Evolutionary conservation across 2,113 vertebrate species (phyloP).

Genomic region (Saccopteryx leptura): DNA sequence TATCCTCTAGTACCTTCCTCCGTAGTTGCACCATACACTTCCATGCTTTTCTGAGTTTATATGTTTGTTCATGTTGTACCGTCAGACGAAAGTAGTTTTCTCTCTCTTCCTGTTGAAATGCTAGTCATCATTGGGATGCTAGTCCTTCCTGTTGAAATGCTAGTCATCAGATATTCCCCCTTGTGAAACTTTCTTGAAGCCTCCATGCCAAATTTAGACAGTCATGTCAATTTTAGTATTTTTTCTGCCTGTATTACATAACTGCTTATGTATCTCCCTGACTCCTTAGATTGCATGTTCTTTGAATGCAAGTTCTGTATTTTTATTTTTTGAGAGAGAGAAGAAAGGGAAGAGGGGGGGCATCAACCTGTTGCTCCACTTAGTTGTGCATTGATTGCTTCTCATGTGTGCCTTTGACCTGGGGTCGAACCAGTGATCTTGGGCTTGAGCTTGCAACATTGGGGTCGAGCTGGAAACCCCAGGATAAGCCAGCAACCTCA

Average conservation of each 20-base stretch:
- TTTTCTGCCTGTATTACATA: conserved; percentile 44
- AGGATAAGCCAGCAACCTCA: no score
- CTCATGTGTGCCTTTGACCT: no score
- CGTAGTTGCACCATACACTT: neutral
- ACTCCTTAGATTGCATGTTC: conserved; percentile 30
- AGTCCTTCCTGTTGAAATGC: conserved; percentile 34
- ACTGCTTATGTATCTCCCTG: conserved; percentile 23
- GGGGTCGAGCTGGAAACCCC: no score
- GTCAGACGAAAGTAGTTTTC: conserved; percentile 33
- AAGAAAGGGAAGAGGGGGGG: no score
- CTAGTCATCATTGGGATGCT: conserved; percentile 15
- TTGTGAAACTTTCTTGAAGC: conserved; percentile 48
- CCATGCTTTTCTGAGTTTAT: conserved; percentile 30
- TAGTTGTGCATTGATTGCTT: no score
- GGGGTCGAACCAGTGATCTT: no score
- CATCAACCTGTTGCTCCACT: no score
- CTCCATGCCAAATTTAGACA: conserved; percentile 37
- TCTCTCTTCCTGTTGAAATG: conserved; percentile 54
- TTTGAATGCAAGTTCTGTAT: neutral
- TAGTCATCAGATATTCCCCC: conserved; percentile 23
- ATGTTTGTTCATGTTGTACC: conserved; percentile 16
- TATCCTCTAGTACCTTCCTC: neutral
- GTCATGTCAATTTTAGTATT: conserved; percentile 50
- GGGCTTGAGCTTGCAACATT: no score
- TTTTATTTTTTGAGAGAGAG: neutral